These are phyloP conservation scores for Microplitis demolitor DNA, from an alignment of 1,140 invertebrate species.

Conservation along the genomic window DNA sequence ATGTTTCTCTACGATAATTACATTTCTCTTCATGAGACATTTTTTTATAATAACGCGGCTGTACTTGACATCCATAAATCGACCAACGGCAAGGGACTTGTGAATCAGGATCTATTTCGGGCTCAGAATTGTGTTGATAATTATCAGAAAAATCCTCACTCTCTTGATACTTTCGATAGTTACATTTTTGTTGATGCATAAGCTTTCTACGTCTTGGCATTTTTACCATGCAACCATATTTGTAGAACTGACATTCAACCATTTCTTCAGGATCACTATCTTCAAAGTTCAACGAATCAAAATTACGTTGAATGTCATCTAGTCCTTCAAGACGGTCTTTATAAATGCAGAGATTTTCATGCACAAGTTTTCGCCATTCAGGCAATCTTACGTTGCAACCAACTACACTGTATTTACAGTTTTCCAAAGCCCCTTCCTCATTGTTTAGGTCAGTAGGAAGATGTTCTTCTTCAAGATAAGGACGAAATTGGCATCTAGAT, in stretches of 20 bases:
- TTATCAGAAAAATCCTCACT: conserved; percentile 12
- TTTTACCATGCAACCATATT: conserved; percentile 46
- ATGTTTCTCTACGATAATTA: conserved; percentile 44
- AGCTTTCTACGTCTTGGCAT: conserved; percentile 39
- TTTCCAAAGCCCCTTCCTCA: conserved; percentile 31
- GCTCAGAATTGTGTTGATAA: not conserved
- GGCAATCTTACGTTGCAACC: conserved; percentile 49
- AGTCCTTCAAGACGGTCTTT: conserved; percentile 32
- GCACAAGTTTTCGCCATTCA: conserved; percentile 39
- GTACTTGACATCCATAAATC: conserved; percentile 39
- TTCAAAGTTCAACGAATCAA: conserved; percentile 23
- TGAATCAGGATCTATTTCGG: conserved; percentile 35
- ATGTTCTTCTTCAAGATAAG: conserved; percentile 42
- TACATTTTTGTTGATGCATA: conserved; percentile 48
- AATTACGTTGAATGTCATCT: conserved; percentile 14
- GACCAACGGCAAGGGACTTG: conserved; percentile 38
- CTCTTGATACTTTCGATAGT: conserved; percentile 33
- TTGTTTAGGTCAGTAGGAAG: conserved; percentile 41
- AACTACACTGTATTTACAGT: conserved; percentile 36
- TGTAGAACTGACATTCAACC: conserved; percentile 40
- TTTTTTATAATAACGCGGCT: conserved; percentile 32
- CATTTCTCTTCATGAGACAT: conserved; percentile 43
- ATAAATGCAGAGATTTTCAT: conserved; percentile 47
- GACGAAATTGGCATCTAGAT: conserved; percentile 52
- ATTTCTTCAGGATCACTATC: conserved; percentile 35